These are phyloP conservation scores for Adrianichthys oophorus DNA, from an alignment of 2,797 vertebrate genomes.

Conservation along the genomic window DNA sequence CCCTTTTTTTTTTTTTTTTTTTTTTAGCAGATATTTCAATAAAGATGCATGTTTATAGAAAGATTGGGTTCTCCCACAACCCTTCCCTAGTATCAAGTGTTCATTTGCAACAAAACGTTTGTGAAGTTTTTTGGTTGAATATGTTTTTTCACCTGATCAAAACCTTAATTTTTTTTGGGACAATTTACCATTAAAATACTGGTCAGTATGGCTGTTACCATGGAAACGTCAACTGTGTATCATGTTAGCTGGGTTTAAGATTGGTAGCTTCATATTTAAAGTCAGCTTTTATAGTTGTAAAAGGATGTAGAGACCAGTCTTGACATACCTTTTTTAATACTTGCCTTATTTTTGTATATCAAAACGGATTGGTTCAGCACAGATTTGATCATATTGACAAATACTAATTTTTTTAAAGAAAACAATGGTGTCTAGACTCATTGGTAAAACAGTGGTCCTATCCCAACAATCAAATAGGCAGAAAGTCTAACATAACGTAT, in stretches of 20 bases:
- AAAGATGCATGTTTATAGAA: constrained; percentile 31
- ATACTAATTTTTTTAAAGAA: no score
- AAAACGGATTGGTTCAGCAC: no score
- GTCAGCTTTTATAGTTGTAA: not conserved
- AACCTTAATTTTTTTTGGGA: no score
- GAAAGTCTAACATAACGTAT: not conserved
- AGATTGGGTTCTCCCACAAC: constrained; percentile 16
- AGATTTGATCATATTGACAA: no score
- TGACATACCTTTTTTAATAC: not conserved
- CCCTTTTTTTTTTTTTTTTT: constrained; percentile 1
- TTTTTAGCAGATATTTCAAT: constrained; percentile 38
- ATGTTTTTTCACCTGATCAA: no score
- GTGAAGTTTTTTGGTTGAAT: no score
- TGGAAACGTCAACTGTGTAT: not conserved
- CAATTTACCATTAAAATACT: not conserved
- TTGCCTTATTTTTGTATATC: no score
- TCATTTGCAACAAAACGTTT: constrained; percentile 4
- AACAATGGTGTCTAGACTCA: no score
- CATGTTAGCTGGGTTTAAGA: no score
- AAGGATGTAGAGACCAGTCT: not conserved
- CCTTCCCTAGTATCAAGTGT: constrained; percentile 21
- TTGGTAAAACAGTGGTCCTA: no score
- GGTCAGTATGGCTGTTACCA: not conserved
- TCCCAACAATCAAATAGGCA: no score
- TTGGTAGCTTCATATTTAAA: no score